These are phyloP conservation scores for Leucophora obtusa DNA, from an alignment of 2,888 invertebrate genomes.

Conservation along the genomic window DNA sequence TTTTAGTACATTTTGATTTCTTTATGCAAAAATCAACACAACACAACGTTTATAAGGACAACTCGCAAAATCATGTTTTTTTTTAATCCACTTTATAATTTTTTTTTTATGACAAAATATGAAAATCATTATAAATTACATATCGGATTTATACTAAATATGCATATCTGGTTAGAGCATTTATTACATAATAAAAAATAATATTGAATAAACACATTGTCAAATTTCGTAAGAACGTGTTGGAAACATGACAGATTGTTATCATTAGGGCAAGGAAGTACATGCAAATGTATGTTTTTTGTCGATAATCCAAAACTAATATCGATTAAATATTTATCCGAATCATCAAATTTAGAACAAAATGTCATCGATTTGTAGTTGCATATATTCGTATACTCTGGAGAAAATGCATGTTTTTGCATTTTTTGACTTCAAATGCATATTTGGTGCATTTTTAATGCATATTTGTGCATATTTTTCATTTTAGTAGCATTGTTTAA, in stretches of 20 bases:
- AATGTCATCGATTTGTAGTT: too few species aligned
- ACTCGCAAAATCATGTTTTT: slow-evolving; percentile 17
- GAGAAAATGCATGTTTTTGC: too few species aligned
- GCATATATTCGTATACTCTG: too few species aligned
- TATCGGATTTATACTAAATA: not conserved
- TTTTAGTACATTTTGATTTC: slow-evolving; percentile 12
- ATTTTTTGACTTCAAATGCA: too few species aligned
- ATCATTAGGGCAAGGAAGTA: not conserved
- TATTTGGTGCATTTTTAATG: too few species aligned
- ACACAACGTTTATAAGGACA: not conserved
- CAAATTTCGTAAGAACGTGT: not conserved
- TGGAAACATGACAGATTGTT: not conserved
- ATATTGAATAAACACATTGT: not conserved
- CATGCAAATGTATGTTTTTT: too few species aligned
- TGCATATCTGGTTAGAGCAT: not conserved
- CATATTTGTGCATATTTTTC: too few species aligned
- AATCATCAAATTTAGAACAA: too few species aligned
- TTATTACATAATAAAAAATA: not conserved
- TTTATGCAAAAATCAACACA: not conserved
- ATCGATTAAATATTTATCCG: too few species aligned
- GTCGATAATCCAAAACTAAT: too few species aligned
- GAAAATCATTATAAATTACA: not conserved
- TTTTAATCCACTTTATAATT: too few species aligned
- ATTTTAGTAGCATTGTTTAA: too few species aligned
- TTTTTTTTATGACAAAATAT: not conserved